Conservation (phyloP, 2,113 vertebrate genomes). For the Delphinus delphis region DNA sequence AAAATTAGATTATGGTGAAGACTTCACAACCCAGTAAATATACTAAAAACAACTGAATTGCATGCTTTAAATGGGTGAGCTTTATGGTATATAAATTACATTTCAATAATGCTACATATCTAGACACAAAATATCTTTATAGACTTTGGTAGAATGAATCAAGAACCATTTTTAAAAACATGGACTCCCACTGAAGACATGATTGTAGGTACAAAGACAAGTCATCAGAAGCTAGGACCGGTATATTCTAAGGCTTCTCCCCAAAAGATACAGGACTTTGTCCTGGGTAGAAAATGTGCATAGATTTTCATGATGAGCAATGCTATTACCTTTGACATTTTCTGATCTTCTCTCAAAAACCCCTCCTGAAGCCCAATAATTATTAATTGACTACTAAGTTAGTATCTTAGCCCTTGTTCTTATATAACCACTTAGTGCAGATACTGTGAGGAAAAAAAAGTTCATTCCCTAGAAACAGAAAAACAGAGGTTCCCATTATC, state of each 20-base stretch:
- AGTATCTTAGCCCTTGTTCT: background rate
- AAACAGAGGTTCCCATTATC: background rate
- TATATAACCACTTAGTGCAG: background rate
- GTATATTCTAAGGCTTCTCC: conserved; percentile 65
- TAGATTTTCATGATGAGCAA: conserved; percentile 17
- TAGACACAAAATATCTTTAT: background rate
- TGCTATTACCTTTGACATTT: conserved; percentile 65
- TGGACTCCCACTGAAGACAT: conserved; percentile 64
- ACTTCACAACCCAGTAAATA: background rate
- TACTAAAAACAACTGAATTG: background rate
- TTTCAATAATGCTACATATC: background rate
- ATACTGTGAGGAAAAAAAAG: background rate
- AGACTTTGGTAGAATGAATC: conserved; percentile 42
- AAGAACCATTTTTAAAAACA: conserved; percentile 69
- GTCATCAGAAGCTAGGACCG: conserved; percentile 74
- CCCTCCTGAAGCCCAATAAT: background rate
- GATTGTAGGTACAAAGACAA: conserved; percentile 67
- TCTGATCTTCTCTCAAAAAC: conserved; percentile 16
- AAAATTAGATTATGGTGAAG: background rate
- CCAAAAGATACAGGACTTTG: conserved; percentile 67
- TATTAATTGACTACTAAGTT: background rate
- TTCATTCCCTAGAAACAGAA: background rate
- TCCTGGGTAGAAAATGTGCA: background rate
- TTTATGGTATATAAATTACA: background rate
- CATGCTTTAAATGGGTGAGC: background rate